phyloP scores from a whole-genome alignment of 2,797 vertebrate genomes.

The Sciaenops ocellatus region DNA sequence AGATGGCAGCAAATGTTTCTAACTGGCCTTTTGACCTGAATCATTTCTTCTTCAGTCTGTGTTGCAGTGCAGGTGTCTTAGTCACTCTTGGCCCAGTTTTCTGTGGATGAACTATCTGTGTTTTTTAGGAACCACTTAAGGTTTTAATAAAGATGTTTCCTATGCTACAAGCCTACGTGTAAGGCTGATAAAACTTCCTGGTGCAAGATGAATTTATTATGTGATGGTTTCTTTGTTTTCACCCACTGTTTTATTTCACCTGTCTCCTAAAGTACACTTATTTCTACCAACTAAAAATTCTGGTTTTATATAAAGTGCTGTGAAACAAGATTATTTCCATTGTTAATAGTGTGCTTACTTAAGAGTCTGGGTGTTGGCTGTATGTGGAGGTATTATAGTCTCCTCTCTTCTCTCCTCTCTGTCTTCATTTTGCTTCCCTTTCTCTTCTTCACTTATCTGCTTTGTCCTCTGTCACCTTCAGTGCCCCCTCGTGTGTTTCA shows the following conservation, averaged over 20 bases:
- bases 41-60: not conserved
- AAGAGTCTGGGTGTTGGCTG: not conserved
- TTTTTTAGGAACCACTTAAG: not conserved
- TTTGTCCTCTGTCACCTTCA: slow-evolving; percentile 57
- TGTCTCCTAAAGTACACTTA: not conserved
- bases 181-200: not conserved
- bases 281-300: not conserved
- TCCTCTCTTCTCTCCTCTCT: not conserved
- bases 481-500: slow-evolving; percentile 48
- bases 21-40: not conserved
- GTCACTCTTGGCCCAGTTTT: not conserved
- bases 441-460: slow-evolving; percentile 47
- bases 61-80: not conserved
- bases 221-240: not conserved
- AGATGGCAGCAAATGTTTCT: not conserved
- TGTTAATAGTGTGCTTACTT: not conserved
- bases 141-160: not conserved
- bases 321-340: not conserved
- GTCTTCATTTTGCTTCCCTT: slow-evolving; percentile 23
- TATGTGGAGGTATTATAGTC: not conserved
- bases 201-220: not conserved
- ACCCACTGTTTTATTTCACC: not conserved
- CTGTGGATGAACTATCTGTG: not conserved
- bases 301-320: not conserved
- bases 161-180: not conserved